Conservation (phyloP, 1,140 invertebrate genomes). For the Caligus rogercresseyi region DNA sequence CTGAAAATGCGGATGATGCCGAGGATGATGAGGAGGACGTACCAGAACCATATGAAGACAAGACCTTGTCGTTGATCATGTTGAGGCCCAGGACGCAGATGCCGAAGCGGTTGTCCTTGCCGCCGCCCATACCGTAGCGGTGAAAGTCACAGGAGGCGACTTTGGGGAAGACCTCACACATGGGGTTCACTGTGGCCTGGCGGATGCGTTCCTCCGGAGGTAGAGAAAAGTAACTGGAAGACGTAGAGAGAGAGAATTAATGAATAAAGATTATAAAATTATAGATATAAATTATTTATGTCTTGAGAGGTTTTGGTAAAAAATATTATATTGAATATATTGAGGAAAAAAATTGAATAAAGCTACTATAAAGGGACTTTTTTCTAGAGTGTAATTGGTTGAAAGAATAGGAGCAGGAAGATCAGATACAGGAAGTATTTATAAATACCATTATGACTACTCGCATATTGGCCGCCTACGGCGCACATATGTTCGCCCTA, state of each 20-base stretch:
- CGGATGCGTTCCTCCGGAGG: slow-evolving; percentile 13
- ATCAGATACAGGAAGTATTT: too few species aligned
- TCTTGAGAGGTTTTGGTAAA: too few species aligned
- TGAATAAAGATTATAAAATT: too few species aligned
- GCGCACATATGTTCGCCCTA: too few species aligned
- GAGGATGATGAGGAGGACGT: slow-evolving; percentile 13
- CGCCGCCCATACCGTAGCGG: slow-evolving; percentile 14
- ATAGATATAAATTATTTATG: too few species aligned
- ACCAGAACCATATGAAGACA: slow-evolving; percentile 18
- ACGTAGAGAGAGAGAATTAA: not conserved
- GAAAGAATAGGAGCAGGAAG: too few species aligned
- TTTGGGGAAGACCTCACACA: slow-evolving; percentile 20
- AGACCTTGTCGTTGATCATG: slow-evolving; percentile 20
- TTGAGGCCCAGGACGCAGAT: slow-evolving; percentile 19
- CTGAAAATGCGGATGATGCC: slow-evolving; percentile 11
- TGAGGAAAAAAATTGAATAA: too few species aligned
- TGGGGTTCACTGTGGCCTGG: slow-evolving; percentile 4
- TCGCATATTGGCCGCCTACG: too few species aligned
- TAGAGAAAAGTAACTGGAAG: slow-evolving; percentile 9
- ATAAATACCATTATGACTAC: too few species aligned
- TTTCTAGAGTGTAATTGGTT: too few species aligned
- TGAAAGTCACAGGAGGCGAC: slow-evolving; percentile 9
- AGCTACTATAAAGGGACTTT: too few species aligned
- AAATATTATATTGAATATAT: too few species aligned
- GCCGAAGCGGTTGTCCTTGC: slow-evolving; percentile 8